Base-by-base conservation (phyloP, 2,113 vertebrate species). In the Eptesicus fuscus region DNA sequence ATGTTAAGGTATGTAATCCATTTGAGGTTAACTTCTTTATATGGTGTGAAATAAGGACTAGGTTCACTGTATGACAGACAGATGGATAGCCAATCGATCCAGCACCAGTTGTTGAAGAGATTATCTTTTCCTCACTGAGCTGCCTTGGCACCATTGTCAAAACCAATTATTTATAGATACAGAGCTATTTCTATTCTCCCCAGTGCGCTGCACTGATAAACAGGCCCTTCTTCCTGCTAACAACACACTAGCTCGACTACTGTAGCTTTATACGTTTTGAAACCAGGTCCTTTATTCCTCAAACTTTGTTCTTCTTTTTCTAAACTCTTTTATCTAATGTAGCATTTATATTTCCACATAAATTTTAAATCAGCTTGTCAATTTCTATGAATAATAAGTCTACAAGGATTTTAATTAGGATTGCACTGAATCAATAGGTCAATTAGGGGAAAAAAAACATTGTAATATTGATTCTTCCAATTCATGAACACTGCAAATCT, bases 401-500 rank as follows among this genome's bases (percentile, higher is more conserved):
- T 84, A 7, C 23, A 88, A 32, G 37, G 30, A 93, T 80, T 95
- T 95, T 95, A 70, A 53, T 42, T 78, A 91, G 69, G n/a, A 88
- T 49, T 71, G 1, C 22, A 83, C 6, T 88, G 35, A 91, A 71
- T 67, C 65, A 96, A 79, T 2, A 84, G 63, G 56, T 79, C 37
- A 65, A 56, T 67, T 79, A 73, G 28, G 47, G 8, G 30, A 25
- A 7, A 82, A 76, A 83, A 22, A 63, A 47, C 18, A 91, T 22
- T 17, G 59, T 74, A 90, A 85, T 23, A 94, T 1, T 85, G 13
- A 92, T 67, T 67, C 18, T 84, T 92, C 28, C 14, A 12, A 88
- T 49, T 88, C 78, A 84, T 37, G 61, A 93, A 44, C 11, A 91
- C 20, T 93, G 20, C 12, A 76, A 86, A 63, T 88, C n/a, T 35